Evolutionary conservation across 2,797 vertebrate genomes (phyloP).

Genomic region (Pangasius krempfi): DNA sequence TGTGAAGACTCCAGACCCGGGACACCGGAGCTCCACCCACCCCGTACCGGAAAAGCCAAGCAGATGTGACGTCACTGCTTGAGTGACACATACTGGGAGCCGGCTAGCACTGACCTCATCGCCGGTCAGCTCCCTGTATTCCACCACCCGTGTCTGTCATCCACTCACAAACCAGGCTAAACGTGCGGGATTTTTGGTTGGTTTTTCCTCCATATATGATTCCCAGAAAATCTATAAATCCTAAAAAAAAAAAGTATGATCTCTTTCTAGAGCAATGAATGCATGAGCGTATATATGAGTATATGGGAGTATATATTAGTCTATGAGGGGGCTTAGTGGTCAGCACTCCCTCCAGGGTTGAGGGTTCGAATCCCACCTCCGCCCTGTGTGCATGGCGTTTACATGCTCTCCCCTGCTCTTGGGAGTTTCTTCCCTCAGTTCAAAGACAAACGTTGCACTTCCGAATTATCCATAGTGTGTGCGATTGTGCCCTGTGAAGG

Average conservation of each 20-base stretch:
- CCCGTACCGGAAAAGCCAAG: constrained; percentile 70
- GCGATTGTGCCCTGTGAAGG: too few relatives aligned
- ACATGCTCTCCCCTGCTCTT: too few relatives aligned
- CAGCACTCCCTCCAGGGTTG: too few relatives aligned
- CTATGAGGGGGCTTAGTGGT: too few relatives aligned
- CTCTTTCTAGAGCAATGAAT: not conserved
- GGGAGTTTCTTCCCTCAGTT: too few relatives aligned
- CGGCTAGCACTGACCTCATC: constrained; percentile 66
- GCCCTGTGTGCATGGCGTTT: too few relatives aligned
- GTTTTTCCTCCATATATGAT: not conserved
- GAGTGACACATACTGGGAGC: constrained; percentile 69
- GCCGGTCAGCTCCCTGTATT: not conserved
- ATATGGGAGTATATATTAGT: not conserved
- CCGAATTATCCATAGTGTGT: too few relatives aligned
- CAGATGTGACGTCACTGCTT: constrained; percentile 69
- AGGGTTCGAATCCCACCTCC: too few relatives aligned
- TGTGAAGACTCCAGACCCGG: constrained; percentile 63
- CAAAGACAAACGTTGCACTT: too few relatives aligned
- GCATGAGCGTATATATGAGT: not conserved
- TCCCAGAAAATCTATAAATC: not conserved
- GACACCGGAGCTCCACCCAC: constrained; percentile 69
- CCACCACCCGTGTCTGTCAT: not conserved
- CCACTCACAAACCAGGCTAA: not conserved
- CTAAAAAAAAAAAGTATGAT: not conserved
- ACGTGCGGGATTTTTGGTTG: not conserved